Base-by-base conservation (phyloP, 2,113 vertebrate genomes). In the Nothobranchius kuhntae region DNA sequence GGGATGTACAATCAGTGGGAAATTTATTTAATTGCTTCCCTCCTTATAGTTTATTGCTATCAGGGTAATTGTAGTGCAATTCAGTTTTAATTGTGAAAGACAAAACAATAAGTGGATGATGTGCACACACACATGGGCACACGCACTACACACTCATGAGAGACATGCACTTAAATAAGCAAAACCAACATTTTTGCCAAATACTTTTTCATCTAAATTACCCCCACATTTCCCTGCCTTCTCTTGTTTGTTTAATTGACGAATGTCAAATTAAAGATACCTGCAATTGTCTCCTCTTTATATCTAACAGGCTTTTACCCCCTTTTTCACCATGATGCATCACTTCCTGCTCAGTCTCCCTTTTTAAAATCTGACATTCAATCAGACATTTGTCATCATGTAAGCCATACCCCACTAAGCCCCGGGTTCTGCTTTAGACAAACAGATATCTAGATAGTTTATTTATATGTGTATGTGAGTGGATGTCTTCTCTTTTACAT, bases 371-470 rank as follows among this genome's bases (percentile, higher is more conserved):
- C 17, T 81, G 78, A 77, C 80, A 81, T 82, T 82, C 73, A 44
- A 84, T 74, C 80, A 79, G 68, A 73, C 63, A 21, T 65, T 68
- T 85, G 80, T 75, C 78, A 72, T 77, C 68, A 68, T 71, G 52
- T 71, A 87, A 83, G 77, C 81, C 84, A 88, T 87, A 78, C 80
- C 86, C 73, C 80, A 65, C 72, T 61, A 76, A 81, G 79, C 84
- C 82, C 65, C 73, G 64, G 83, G 82, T 78, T 77, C 68, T 46
- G 78, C 87, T 88, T 73, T 75, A 75, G 79, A 87, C 84, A 89
- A 89, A 86, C 73, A 86, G 78, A 86, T 77, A 73, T 85, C 81
- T 87, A 87, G 82, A 81, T 86, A 76, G 84, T 74, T 55, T 44
- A 5, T 71, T 47, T 30, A 51, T 52, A 47, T 47, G 40, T 53